Evolutionary conservation across 2,797 vertebrate genomes (phyloP).

Genomic region (Sebastes hubbsi): DNA sequence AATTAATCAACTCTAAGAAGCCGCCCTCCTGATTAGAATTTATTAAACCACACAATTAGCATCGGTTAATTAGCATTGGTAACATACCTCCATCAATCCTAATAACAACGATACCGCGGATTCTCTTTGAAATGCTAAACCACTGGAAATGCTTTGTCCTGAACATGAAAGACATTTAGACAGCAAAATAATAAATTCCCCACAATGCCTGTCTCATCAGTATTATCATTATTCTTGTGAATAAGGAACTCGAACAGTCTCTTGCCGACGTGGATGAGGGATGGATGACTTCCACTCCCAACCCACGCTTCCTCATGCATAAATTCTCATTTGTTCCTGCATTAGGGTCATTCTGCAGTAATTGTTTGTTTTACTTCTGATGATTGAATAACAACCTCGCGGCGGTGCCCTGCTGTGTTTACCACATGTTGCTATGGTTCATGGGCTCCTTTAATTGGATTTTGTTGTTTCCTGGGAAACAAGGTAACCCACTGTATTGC

Average conservation of each 20-base stretch:
- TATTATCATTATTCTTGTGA: conserved; percentile 69
- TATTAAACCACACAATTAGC: conserved; percentile 72
- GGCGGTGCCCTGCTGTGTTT: conserved; percentile 69
- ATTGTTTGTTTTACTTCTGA: conserved; percentile 79
- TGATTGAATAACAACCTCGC: conserved; percentile 75
- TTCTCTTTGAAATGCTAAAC: conserved; percentile 83
- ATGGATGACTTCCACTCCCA: conserved; percentile 60
- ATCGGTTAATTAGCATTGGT: conserved; percentile 72
- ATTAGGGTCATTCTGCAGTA: conserved; percentile 76
- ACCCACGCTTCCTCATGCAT: conserved; percentile 69
- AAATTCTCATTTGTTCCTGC: conserved; percentile 74
- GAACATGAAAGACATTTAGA: conserved; percentile 74
- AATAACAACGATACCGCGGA: conserved; percentile 55
- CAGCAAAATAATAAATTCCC: conserved; percentile 71
- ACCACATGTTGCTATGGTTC: conserved; percentile 78
- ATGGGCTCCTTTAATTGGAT: conserved; percentile 74
- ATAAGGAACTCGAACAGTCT: conserved; percentile 58
- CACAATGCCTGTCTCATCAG: conserved; percentile 72
- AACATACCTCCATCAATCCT: conserved; percentile 71
- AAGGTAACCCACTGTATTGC: conserved; percentile 72
- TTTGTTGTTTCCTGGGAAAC: conserved; percentile 74
- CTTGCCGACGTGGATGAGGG: conserved; percentile 45
- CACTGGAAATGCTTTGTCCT: conserved; percentile 74
- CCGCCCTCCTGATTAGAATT: conserved; percentile 55
- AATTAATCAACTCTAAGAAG: conserved; percentile 62